Conservation (phyloP, 2,888 invertebrate species). For the Lamellibrachia satsuma region DNA sequence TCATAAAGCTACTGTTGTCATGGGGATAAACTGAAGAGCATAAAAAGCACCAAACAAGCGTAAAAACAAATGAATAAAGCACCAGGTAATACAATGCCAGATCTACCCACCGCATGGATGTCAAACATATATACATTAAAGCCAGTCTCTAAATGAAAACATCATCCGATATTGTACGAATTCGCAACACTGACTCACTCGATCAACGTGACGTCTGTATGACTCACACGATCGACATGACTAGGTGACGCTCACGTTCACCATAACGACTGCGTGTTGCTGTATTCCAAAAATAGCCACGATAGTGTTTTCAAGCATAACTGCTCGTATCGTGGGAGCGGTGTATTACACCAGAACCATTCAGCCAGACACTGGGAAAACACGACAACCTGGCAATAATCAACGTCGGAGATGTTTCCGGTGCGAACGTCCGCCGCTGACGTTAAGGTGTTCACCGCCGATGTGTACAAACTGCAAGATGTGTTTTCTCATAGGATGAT, state of each 20-base stretch:
- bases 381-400: neutral
- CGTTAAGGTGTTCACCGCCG: neutral
- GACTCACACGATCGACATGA: neutral
- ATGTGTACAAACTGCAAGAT: neutral
- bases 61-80: neutral
- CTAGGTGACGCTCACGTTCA: too few relatives aligned
- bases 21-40: neutral
- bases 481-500: neutral
- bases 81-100: neutral
- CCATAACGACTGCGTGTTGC: too few relatives aligned
- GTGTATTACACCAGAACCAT: neutral
- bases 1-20: neutral
- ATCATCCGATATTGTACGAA: neutral
- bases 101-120: neutral
- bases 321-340: neutral
- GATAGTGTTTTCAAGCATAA: too few relatives aligned
- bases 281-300: too few relatives aligned
- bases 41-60: neutral
- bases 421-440: neutral
- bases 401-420: neutral
- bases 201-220: neutral
- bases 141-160: neutral
- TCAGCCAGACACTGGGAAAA: neutral
- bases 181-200: neutral
- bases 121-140: neutral